Evolutionary conservation across 1,140 invertebrate species (phyloP).

Genomic region (Phocides pigmalion): DNA sequence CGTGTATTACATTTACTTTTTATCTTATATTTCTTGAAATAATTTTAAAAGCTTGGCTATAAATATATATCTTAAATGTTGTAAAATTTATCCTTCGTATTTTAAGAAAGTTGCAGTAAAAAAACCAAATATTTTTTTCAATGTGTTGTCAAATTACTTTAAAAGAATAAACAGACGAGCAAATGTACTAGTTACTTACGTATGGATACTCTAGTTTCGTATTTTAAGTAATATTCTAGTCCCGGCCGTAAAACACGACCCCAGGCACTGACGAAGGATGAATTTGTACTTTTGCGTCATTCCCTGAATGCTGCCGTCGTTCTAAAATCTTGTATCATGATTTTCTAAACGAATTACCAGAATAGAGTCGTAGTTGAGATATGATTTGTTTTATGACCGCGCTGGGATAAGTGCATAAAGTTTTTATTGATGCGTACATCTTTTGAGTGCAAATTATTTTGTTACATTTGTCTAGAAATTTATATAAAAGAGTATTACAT

Average conservation of each 20-base stretch:
- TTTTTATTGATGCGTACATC: not conserved
- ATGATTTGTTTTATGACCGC: conserved; percentile 58
- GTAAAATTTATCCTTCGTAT: too few species aligned
- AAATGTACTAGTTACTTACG: not conserved
- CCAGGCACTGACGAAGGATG: conserved; percentile 56
- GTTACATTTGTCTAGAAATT: too few species aligned
- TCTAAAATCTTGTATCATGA: conserved; percentile 62
- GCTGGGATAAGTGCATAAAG: conserved; percentile 34
- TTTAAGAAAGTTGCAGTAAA: too few species aligned
- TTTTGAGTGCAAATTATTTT: not conserved
- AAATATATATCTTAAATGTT: too few species aligned
- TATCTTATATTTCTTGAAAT: too few species aligned
- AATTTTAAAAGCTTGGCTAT: too few species aligned
- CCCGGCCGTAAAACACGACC: conserved; percentile 58
- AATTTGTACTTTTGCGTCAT: conserved; percentile 54
- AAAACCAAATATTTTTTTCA: too few species aligned
- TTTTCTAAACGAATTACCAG: conserved; percentile 59
- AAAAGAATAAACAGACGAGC: not conserved
- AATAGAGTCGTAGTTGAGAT: conserved; percentile 55
- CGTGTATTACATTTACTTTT: too few species aligned
- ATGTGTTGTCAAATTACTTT: too few species aligned
- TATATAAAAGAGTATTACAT: too few species aligned
- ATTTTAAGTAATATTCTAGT: conserved; percentile 37
- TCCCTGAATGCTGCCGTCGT: conserved; percentile 47
- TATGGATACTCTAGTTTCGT: conserved; percentile 7